phyloP scores from a whole-genome alignment of 2,888 invertebrate species.

The Nebria brevicollis region DNA sequence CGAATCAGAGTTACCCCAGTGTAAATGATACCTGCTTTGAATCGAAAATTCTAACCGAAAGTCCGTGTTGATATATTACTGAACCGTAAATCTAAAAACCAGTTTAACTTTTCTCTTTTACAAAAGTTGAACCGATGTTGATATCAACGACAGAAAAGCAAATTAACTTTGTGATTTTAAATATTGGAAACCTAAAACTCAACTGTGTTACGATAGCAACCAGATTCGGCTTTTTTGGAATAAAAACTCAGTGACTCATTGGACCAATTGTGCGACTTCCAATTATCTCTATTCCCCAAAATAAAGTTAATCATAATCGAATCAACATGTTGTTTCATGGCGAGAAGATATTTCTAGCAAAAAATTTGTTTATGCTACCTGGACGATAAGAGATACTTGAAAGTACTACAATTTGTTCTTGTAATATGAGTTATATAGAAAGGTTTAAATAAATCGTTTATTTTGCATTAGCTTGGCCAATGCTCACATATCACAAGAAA shows the following conservation, averaged over 20 bases:
- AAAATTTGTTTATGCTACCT: too few relatives aligned
- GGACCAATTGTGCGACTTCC: too few relatives aligned
- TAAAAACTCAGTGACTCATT: not conserved
- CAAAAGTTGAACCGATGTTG: not conserved
- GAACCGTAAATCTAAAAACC: not conserved
- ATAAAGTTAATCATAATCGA: not conserved
- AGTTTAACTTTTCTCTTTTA: slow-evolving; percentile 1
- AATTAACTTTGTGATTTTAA: not conserved
- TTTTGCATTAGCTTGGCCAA: too few relatives aligned
- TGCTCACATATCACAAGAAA: too few relatives aligned
- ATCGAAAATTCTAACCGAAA: not conserved
- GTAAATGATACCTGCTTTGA: not conserved
- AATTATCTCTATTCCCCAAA: not conserved
- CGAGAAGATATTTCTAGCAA: too few relatives aligned
- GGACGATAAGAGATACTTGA: too few relatives aligned
- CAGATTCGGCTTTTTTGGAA: not conserved
- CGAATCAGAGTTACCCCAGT: not conserved
- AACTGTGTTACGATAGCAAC: not conserved
- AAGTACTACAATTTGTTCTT: too few relatives aligned
- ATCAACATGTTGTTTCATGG: too few relatives aligned
- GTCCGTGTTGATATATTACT: not conserved
- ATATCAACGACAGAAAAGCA: not conserved
- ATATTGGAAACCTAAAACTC: not conserved
- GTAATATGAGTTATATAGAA: too few relatives aligned
- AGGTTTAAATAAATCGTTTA: too few relatives aligned